Evolutionary conservation across 2,888 invertebrate genomes (phyloP), one percentile per base, ranked within the genome.

Genomic region (Diplazon laetatorius): DNA sequence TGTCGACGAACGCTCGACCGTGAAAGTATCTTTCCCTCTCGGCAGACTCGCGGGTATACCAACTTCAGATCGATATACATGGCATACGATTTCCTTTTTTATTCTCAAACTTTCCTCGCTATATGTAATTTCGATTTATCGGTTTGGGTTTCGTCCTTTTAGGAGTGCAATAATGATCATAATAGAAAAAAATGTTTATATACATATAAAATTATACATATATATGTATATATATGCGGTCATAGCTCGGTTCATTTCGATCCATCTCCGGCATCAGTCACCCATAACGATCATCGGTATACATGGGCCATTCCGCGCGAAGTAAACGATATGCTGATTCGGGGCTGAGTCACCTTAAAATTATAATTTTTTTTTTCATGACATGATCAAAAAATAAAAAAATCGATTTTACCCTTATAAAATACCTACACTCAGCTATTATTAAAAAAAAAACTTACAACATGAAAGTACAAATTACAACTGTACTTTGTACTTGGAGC

Each of bases 1-100:
- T 50, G 50, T 42, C 42, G 52, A 52, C 52, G 52, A 66, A 66
- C 66, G 39, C 39, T 66, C 66, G 66, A 66, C 66, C 66, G 52
- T 66, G 52, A 66, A 66, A 66, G 66, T 65, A 52, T 59, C 39
- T 59, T 52, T 59, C 59, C 37, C 37, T 52, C 66, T 52, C 42
- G 25, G 39, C 12, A 14, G 8, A 52, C 22, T 22, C 37, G 37
- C 18, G 42, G 42, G 16, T 50, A 55, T 30, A 65, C 20, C 48
- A 50, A 65, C 65, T n/a, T 22, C 35, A 50, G 66, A 10, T 66
- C 66, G 66, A 63, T 63, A 63, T 66, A 39, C 52, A 20, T n/a
- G 50, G 6, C 22, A 12, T 66, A 39, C 25, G 39, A 10, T 22
- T n/a, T 22, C 18, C 52, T 52, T 52, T n/a, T 66, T 52, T 66